Base-by-base conservation (phyloP, 2,888 invertebrate genomes). In the Dolichomitus sp. region DNA sequence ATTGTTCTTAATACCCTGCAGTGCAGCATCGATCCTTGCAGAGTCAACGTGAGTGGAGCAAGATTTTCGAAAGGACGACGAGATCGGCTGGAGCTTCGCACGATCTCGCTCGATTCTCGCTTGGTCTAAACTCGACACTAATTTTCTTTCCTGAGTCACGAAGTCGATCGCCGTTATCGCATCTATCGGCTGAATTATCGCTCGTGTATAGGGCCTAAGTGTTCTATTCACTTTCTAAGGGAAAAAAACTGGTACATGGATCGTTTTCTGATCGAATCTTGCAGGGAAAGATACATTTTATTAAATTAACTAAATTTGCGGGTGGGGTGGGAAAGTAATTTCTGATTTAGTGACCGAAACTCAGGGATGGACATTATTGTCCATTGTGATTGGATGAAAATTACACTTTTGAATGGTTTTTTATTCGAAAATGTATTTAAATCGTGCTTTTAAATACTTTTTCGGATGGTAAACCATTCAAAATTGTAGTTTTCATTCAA, bases 91-190 rank as follows among this genome's bases (percentile, higher is more conserved):
- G 9, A 45, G 23, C 52, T 12, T 19, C 23, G 69, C 72, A 74
- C 74, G 69, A 79, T 61, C 57, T 70, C 70, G 42, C 45, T 70
- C 69, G 45, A 45, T 45, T n/a, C 72, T 63, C 52, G 17, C 33
- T 54, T 23, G 33, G 66, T 82, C 65, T 30, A 61, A 63, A 11
- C 78, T 57, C 69, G 63, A 79, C 42, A 59, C 65, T 70, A 74
- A 75, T 75, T 78, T 78, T 75, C 78, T 30, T 57, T 40, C 69
- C 33, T 74, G 70, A 75, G 70, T 82, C 78, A 79, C 82, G 78
- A 82, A 78, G 66, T 82, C 70, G 74, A 82, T 75, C 65, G 68
- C 23, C 63, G 78, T 78, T 81, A 81, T 81, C 81, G 78, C 65
- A 74, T 68, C 54, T 42, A 11, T 37, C 23, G n/a, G 70, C 37